A percentile compares a stretch with the other conserved stretches of the same genome.
Evolutionary conservation across 2,888 invertebrate species (phyloP).

Genomic region (Augochlorella aurata): DNA sequence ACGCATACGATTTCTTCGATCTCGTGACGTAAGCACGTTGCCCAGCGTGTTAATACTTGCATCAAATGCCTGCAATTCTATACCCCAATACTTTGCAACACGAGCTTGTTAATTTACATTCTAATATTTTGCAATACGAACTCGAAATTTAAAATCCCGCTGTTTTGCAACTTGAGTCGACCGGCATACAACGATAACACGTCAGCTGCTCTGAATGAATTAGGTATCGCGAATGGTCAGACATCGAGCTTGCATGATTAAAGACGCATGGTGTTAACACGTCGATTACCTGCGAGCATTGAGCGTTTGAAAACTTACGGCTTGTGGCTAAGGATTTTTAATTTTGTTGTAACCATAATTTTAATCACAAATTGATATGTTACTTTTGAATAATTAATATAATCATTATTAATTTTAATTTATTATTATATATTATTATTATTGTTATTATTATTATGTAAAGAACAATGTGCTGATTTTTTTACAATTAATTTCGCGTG

Average conservation of each 20-base stretch:
- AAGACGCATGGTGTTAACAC: not conserved
- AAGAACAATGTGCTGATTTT: too few species aligned
- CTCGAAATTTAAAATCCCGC: not conserved
- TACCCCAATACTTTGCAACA: slow-evolving; percentile 19
- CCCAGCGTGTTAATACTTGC: not conserved
- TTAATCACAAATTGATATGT: too few species aligned
- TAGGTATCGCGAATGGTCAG: slow-evolving; percentile 33
- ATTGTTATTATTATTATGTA: too few species aligned
- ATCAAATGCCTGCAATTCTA: not conserved
- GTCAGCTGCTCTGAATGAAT: slow-evolving; percentile 38
- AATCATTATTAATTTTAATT: too few species aligned
- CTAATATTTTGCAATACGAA: slow-evolving; percentile 23
- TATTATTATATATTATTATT: too few species aligned
- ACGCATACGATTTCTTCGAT: not conserved
- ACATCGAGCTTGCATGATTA: too few species aligned
- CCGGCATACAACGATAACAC: slow-evolving; percentile 13
- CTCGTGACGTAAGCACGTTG: not conserved
- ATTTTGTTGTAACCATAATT: too few species aligned
- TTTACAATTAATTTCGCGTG: too few species aligned
- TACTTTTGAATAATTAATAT: too few species aligned
- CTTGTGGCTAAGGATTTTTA: too few species aligned
- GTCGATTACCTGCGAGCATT: too few species aligned
- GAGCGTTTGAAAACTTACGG: too few species aligned
- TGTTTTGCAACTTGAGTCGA: slow-evolving; percentile 18
- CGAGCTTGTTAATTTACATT: slow-evolving; percentile 15